phyloP scores from a whole-genome alignment of 2,888 invertebrate species.

The Drosophila nr. fundita region DNA sequence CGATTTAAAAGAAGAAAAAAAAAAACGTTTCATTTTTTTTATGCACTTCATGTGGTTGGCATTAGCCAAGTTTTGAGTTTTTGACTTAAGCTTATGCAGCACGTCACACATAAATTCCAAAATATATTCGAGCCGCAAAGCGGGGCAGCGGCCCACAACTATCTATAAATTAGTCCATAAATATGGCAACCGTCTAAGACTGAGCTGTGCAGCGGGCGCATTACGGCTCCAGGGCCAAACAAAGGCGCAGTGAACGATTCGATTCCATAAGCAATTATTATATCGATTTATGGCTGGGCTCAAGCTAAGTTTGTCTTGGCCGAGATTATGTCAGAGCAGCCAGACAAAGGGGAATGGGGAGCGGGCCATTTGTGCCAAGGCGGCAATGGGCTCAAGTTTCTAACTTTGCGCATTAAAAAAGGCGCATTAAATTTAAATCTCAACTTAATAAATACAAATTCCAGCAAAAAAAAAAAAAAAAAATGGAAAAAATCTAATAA shows the following conservation, averaged over 20 bases:
- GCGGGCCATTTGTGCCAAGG: slow-evolving; percentile 47
- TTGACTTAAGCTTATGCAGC: slow-evolving; percentile 57
- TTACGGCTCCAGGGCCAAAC: slow-evolving; percentile 35
- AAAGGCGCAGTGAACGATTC: slow-evolving; percentile 71
- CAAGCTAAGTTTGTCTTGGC: slow-evolving; percentile 33
- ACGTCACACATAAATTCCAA: slow-evolving; percentile 70
- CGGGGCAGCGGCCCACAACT: slow-evolving; percentile 32
- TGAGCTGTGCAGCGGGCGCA: slow-evolving; percentile 22
- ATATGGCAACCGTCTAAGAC: slow-evolving; percentile 32
- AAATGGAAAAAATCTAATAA: slow-evolving; percentile 10
- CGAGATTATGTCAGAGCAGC: slow-evolving; percentile 35
- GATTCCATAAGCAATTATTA: slow-evolving; percentile 76
- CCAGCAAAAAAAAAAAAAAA: slow-evolving; percentile 19
- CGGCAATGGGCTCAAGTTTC: slow-evolving; percentile 48
- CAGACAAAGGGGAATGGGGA: background rate
- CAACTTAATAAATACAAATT: slow-evolving; percentile 61
- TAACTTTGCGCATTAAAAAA: slow-evolving; percentile 28
- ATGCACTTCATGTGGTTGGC: slow-evolving; percentile 18
- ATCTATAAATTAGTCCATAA: slow-evolving; percentile 59
- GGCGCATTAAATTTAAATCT: slow-evolving; percentile 38
- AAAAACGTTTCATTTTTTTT: slow-evolving; percentile 23
- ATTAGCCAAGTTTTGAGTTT: slow-evolving; percentile 18
- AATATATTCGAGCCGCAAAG: slow-evolving; percentile 41
- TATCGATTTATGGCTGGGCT: slow-evolving; percentile 57
- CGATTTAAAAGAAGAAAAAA: background rate